Evolutionary conservation across 64 coral and sea anemone species (phyloP).

Genomic region (Acropora tenuis): DNA sequence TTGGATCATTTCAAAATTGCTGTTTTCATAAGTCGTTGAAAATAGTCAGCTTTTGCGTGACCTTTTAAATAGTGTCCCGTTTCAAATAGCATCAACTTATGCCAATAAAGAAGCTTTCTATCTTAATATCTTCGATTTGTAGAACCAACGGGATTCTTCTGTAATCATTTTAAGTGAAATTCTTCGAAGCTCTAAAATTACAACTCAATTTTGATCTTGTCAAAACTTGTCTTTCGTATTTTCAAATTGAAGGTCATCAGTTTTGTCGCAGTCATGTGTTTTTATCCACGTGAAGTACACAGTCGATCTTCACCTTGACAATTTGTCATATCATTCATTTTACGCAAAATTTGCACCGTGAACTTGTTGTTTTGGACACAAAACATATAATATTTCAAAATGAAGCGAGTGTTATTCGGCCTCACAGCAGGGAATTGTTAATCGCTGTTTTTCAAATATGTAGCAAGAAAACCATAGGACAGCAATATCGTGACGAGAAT

Average conservation of each 20-base stretch:
- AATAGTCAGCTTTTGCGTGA: not conserved
- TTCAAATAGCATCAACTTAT: not conserved
- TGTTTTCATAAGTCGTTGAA: not conserved
- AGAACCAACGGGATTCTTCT: not conserved
- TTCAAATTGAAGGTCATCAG: too few relatives aligned
- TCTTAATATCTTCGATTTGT: slow-evolving; percentile 10
- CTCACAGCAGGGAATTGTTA: slow-evolving; percentile 15
- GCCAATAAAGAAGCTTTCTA: not conserved
- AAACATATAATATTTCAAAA: not conserved
- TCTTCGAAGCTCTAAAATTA: slow-evolving; percentile 28
- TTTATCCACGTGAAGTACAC: too few relatives aligned
- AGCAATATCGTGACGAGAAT: not conserved
- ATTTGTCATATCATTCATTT: not conserved
- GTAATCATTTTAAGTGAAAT: not conserved
- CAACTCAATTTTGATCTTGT: not conserved
- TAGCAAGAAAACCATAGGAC: not conserved
- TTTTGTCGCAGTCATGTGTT: too few relatives aligned
- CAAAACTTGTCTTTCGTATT: too few relatives aligned
- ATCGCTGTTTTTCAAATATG: not conserved
- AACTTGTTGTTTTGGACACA: not conserved
- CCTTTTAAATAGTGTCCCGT: too few relatives aligned
- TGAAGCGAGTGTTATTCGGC: not conserved
- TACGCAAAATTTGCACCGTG: not conserved
- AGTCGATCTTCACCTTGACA: too few relatives aligned
- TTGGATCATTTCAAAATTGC: not conserved